Evolutionary conservation across 1,140 invertebrate genomes (phyloP), one percentile per base, ranked within the genome.

Genomic region (Pentalonia nigronervosa): DNA sequence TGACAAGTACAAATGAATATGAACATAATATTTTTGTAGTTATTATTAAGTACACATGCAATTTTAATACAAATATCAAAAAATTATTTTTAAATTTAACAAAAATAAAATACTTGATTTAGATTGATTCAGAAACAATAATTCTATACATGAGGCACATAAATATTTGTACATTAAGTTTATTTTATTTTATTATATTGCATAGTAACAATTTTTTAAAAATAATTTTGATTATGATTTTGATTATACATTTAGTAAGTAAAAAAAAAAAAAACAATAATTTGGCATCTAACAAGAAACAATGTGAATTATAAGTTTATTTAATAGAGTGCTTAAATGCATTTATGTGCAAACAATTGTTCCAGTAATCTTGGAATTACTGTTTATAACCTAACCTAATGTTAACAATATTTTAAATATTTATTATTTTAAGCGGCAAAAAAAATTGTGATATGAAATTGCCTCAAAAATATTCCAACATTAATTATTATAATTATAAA

Each of bases 151-250:
- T 53, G 36, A 50, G n/a, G 30, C 8, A 89, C n/a, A 36, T 90
- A 60, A 56, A 25, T 41, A 50, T 56, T 56, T 41, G 60, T n/a
- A 60, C 11, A 36, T 56, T 56, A 25, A 56, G 17, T n/a, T 53
- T 56, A 56, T 90, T 90, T 45, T 90, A 60, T 41, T 41, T 60
- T 45, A 60, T 60, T 90, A 60, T 23, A 41, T 34, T 41, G 2
- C 56, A 56, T 30, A 56, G 41, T 90, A 90, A 53, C 23, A 11
- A 84, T 41, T 84, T 53, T 4, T 36, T 23, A 53, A 53, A 88
- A 53, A 36, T 36, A 60, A 45, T 90, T 89, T 90, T 90, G 89
- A 90, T 90, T 90, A 30, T 41, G 30, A 60, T 90, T 90, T 90
- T 90, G 89, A 90, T 90, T 90, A 41, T 90, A 90, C 53, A 90